Percentiles rank a stretch among this genome's conserved stretches.
phyloP scores from a whole-genome alignment of 2,113 vertebrate species.

The Microcebus griseorufus region DNA sequence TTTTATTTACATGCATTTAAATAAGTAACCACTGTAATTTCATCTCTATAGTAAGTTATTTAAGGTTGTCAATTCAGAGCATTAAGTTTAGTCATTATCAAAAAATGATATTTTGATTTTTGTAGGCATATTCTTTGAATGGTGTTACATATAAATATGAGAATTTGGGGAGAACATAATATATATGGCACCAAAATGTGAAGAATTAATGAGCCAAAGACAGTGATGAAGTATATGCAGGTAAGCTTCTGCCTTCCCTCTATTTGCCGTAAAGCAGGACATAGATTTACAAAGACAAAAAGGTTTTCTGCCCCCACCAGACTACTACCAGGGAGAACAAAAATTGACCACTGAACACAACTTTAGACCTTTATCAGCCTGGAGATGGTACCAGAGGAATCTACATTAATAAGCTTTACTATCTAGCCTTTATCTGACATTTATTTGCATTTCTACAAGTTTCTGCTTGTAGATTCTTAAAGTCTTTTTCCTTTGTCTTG shows the following conservation, averaged over 20 bases:
- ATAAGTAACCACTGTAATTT: not conserved
- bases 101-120: not conserved
- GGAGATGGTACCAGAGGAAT: not conserved
- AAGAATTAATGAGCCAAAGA: not conserved
- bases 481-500: not conserved
- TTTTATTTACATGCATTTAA: not conserved
- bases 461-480: rapidly evolving
- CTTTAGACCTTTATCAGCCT: not conserved
- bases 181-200: not conserved
- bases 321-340: not conserved
- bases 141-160: not conserved
- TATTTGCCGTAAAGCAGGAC: not conserved
- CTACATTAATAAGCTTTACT: not conserved
- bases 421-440: not conserved
- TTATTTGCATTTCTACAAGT: not conserved
- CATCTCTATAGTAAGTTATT: not conserved
- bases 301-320: not conserved
- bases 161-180: not conserved
- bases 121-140: not conserved
- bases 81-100: not conserved
- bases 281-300: not conserved
- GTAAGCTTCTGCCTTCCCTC: not conserved
- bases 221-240: not conserved
- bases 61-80: not conserved
- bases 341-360: not conserved